Evolutionary conservation across 2,888 invertebrate species (phyloP), one percentile per base, ranked within the genome.

Genomic region (Lysandra bellargus): DNA sequence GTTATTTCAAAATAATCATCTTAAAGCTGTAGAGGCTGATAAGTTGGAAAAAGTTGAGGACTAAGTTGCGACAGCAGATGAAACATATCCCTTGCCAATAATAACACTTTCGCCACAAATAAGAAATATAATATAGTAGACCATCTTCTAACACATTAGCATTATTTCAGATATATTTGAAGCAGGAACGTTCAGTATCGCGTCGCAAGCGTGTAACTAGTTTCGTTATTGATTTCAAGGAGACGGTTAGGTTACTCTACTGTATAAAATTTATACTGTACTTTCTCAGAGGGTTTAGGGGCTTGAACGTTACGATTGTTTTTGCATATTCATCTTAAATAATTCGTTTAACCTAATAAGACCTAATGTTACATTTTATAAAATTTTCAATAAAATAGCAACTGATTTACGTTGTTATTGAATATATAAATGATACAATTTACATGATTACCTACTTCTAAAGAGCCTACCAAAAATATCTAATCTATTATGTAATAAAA

Each of bases 1-100:
- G 82, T 81, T 82, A 83, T 83, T 82, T 84, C 83, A 83, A 83
- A 84, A 84, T 84, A 82, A 84, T 83, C 83, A 83, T 83, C 81
- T 82, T 77, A 80, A 72, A 82, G 82, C 82, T 83, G 81, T 82
- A 80, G 81, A 81, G 79, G 78, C 78, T 80, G 81, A 81, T 80
- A 83, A 83, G 81, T 83, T 81, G 61, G 79, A 78, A 81, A 78
- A 82, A 82, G 81, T 84, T 83, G 78, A 80, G 80, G 77, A 83
- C 81, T 79, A 77, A 80, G 80, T 81, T 83, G 74, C 64, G 80
- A 60, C 78, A 78, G 79, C 80, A 73, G 79, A 81, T 80, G 80
- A 80, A 81, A 81, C 80, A 80, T 81, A 80, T 81, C 79, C 80
- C 80, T 80, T 53, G 64, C 30, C 37, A 79, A 79, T 53, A 23